Conservation (phyloP, 2,113 vertebrate species). For the Macquaria ambigua region DNA sequence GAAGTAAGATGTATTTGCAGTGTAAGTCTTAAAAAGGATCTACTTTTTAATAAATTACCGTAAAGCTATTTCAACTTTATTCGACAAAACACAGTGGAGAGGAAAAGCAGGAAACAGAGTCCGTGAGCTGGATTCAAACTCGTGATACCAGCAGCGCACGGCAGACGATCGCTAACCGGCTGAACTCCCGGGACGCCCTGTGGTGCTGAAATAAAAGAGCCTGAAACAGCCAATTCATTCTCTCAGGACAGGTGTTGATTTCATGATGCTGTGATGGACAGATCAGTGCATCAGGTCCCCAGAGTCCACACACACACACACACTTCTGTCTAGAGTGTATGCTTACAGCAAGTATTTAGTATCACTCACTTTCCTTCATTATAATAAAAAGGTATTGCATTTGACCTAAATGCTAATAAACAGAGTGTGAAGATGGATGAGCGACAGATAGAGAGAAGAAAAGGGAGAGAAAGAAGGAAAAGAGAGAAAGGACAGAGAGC, state of each 20-base stretch:
- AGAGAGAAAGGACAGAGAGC: background rate
- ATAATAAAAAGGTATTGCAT: background rate
- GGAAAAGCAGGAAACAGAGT: background rate
- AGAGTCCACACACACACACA: conserved; percentile 33
- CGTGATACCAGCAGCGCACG: too few species aligned
- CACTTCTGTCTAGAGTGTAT: background rate
- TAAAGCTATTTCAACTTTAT: background rate
- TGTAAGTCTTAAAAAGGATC: background rate
- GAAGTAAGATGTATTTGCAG: too few species aligned
- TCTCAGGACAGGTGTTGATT: conserved; percentile 69
- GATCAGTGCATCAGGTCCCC: conserved; percentile 50
- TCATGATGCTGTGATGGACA: conserved; percentile 65
- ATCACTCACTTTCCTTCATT: background rate
- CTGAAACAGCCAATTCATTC: conserved; percentile 38
- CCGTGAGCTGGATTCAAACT: background rate
- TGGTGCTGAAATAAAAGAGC: conserved; percentile 11
- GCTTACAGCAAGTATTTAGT: background rate
- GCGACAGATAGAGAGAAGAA: background rate
- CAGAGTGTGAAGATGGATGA: conserved; percentile 7
- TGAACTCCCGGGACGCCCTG: rapidly evolving
- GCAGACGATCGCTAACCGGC: background rate
- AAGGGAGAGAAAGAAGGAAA: background rate
- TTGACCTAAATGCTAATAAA: background rate
- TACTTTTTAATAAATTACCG: background rate
- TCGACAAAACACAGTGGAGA: background rate